phyloP scores from a whole-genome alignment of 2,113 vertebrate species.

The Cottus gobio region DNA sequence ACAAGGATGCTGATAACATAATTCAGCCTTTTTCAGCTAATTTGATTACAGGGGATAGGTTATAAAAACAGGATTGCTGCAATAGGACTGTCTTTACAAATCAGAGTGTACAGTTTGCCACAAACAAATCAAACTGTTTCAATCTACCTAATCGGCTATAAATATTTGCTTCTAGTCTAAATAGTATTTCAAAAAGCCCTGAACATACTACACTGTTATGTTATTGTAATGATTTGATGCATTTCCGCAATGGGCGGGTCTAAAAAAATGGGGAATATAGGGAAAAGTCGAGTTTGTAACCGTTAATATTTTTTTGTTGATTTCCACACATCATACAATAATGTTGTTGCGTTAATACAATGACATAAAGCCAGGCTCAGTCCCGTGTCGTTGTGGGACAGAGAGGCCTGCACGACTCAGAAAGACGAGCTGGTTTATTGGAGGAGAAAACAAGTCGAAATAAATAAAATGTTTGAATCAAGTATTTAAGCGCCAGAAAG shows the following conservation, averaged over 20 bases:
- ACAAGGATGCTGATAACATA: background rate
- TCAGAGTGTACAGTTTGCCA: background rate
- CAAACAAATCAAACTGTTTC: background rate
- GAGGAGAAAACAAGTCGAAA: constrained; percentile 1
- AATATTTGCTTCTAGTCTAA: background rate
- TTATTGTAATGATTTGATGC: background rate
- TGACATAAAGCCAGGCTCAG: background rate
- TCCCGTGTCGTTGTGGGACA: background rate
- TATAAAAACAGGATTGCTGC: background rate
- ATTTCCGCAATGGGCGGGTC: constrained; percentile 47
- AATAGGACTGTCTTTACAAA: background rate
- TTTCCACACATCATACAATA: background rate
- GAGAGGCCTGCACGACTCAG: constrained; percentile 35
- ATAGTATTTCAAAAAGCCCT: background rate
- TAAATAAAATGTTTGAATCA: background rate
- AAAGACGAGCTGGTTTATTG: constrained; percentile 2
- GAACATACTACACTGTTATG: background rate
- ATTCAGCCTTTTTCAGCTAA: background rate
- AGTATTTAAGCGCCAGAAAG: background rate
- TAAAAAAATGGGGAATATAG: background rate
- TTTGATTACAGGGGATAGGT: background rate
- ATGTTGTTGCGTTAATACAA: background rate
- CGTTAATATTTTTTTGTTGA: background rate
- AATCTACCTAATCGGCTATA: background rate
- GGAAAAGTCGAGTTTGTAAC: background rate